These are phyloP conservation scores for Sylvia atricapilla DNA, from an alignment of 2,113 vertebrate genomes.

Conservation along the genomic window DNA sequence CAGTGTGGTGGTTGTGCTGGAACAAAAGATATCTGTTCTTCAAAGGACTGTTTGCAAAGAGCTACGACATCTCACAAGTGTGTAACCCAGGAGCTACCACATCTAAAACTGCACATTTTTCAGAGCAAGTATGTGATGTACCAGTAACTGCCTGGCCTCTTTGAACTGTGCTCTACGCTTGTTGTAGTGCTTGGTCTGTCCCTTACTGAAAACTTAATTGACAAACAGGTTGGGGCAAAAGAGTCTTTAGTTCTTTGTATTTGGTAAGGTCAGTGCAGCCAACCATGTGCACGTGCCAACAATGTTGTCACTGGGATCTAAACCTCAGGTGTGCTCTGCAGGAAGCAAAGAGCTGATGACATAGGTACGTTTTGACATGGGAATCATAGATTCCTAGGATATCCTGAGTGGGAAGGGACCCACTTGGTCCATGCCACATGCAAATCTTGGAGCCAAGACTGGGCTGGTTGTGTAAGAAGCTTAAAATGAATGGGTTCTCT, in stretches of 20 bases:
- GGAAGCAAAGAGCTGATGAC: background rate
- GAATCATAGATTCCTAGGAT: background rate
- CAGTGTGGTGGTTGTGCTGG: background rate
- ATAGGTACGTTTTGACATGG: fast-evolving
- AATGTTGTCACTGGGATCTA: background rate
- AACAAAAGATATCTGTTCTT: background rate
- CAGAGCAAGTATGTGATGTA: background rate
- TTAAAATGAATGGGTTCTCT: background rate
- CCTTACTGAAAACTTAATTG: background rate
- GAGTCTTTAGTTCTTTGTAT: fast-evolving
- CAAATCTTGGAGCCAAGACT: background rate
- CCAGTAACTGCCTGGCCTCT: background rate
- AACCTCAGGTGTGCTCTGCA: no score
- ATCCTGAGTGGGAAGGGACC: background rate
- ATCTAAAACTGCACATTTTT: background rate
- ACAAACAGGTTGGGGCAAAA: background rate
- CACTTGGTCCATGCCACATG: no score
- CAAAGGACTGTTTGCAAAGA: background rate
- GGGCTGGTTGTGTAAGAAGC: background rate
- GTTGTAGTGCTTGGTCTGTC: background rate
- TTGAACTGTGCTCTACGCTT: fast-evolving
- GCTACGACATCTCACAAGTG: background rate
- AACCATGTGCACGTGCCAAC: fast-evolving
- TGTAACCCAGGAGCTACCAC: background rate
- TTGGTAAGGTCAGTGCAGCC: background rate